Evolutionary conservation across 2,888 invertebrate genomes (phyloP).

Genomic region (Bruchidius siliquastri): DNA sequence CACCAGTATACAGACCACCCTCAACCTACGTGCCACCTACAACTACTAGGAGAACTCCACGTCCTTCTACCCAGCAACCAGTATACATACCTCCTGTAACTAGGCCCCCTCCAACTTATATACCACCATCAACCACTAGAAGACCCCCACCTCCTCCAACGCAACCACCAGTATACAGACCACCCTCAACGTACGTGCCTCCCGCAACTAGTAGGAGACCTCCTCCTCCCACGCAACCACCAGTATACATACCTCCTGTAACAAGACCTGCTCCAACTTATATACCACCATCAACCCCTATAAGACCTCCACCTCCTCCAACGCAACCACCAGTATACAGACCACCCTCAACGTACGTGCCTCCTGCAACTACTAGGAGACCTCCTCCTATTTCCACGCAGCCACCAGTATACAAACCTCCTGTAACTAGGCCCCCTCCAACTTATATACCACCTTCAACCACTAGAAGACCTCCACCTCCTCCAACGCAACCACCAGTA

Average conservation of each 20-base stretch:
- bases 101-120: not conserved
- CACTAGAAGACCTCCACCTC: not conserved
- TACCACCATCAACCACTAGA: not conserved
- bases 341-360: not conserved
- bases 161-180: not conserved
- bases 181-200: not conserved
- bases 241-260: not conserved
- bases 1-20: not conserved
- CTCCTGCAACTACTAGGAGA: conserved; percentile 1
- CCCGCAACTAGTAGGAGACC: conserved; percentile 1
- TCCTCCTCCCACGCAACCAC: conserved; percentile 1
- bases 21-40: not conserved
- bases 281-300: not conserved
- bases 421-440: not conserved
- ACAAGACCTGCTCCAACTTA: not conserved
- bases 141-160: not conserved
- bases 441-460: not conserved
- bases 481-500: not conserved
- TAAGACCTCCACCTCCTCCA: not conserved
- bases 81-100: not conserved
- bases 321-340: not conserved
- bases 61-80: not conserved
- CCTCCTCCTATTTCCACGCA: not conserved
- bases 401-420: not conserved
- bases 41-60: not conserved